phyloP scores from a whole-genome alignment of 2,113 vertebrate species.

The Tapirus terrestris region DNA sequence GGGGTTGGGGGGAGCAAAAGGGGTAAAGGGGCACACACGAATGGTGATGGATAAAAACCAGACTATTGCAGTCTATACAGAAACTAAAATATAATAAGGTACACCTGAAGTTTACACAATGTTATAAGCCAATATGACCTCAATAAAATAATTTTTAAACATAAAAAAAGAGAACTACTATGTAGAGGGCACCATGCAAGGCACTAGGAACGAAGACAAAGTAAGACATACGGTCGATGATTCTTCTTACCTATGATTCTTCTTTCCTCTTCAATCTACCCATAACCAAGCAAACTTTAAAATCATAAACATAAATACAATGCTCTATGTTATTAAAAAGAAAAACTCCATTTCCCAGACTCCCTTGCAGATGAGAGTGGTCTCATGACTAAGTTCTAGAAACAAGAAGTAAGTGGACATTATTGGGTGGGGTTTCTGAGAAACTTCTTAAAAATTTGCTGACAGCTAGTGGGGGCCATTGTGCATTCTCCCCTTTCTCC shows the following conservation, averaged over 20 bases:
- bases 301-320: neutral
- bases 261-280: neutral
- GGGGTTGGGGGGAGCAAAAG: no score
- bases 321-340: neutral
- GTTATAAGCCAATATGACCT: no score
- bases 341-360: neutral
- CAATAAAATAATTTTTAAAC: no score
- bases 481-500: neutral
- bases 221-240: neutral
- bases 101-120: no score
- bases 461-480: accelerated
- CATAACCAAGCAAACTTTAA: constrained; percentile 49
- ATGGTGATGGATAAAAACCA: no score
- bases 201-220: neutral
- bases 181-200: neutral
- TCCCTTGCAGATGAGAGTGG: neutral
- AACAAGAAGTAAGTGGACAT: neutral
- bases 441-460: neutral
- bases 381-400: neutral
- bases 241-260: neutral
- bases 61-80: no score
- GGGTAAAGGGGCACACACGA: no score
- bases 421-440: neutral
- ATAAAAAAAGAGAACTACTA: neutral
- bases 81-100: no score